Base-by-base conservation (phyloP, 2,797 vertebrate species). In the Mionectes olivaceus region DNA sequence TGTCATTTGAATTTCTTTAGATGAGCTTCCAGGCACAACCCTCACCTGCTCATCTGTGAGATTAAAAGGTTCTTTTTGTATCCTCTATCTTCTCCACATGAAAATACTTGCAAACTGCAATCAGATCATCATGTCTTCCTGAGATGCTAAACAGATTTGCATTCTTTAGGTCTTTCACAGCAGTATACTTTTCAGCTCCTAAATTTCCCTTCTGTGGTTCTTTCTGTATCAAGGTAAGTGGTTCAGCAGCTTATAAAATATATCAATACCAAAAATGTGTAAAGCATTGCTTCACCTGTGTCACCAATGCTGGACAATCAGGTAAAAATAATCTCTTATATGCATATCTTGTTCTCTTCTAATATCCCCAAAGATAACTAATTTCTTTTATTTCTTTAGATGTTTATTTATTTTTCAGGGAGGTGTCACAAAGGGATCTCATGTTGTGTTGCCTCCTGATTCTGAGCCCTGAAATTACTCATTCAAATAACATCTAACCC, bases 81-180 rank as follows among this genome's bases (percentile, higher is more conserved):
- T 50, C 35, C 56, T 61, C 32, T 91, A 21, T 69, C 90, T 88
- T 91, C 65, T 81, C 69, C 61, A 69, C 43, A 47, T 30, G 35
- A 81, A 94, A 73, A 83, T 59, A 75, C 30, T 73, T 46, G 35
- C 25, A 94, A 65, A 71, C 61, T 57, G 39, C 43, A 86, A 59
- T 81, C 37, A 91, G 88, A 88, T 71, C 6, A 49, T 55, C 11
- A 80, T 80, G 33, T 33, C 57, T 83, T 86, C 67, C 74, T 71
- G 46, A 93, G 35, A 75, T 59, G 22, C 3, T 83, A 81, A 93
- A 69, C 5, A 91, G 50, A 81, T 71, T 64, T 89, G 52, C 68
- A 15, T 76, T 85, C 78, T 67, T 71, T 61, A 77, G 77, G 57
- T 76, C 43, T 83, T 76, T 83, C 85, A 81, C 46, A 93, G 55